These are phyloP conservation scores for Hirundo rustica DNA, from an alignment of 2,797 vertebrate species.

Conservation along the genomic window DNA sequence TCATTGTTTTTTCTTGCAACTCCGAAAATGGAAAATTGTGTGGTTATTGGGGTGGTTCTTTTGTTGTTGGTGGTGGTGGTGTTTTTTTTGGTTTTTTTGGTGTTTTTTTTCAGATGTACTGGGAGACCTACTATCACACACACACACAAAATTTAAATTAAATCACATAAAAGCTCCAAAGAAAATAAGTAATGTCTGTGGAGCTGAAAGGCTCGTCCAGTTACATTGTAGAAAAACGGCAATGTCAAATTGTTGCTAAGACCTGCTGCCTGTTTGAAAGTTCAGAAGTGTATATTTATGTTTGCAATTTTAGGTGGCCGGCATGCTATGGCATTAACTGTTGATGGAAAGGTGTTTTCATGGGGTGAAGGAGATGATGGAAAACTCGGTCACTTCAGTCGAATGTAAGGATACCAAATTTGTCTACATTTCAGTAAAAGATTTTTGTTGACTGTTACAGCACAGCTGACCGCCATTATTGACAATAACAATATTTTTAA, in stretches of 20 bases:
- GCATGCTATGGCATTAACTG: constrained; percentile 95
- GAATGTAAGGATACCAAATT: constrained; percentile 83
- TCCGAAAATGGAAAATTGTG: not conserved
- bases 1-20: not conserved
- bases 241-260: not conserved
- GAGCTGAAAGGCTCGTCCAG: rapidly evolving
- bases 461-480: not conserved
- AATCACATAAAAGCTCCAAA: not conserved
- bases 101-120: not conserved
- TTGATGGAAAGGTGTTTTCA: constrained; percentile 97
- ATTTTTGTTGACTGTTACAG: not conserved
- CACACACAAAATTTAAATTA: not conserved
- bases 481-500: not conserved
- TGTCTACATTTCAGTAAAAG: not conserved
- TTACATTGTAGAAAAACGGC: not conserved
- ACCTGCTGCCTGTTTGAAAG: not conserved
- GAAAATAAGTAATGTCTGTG: not conserved
- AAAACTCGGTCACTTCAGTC: constrained; percentile 97
- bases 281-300: not conserved
- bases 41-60: not conserved
- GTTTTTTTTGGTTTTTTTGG: not conserved
- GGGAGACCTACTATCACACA: not conserved
- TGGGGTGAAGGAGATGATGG: constrained; percentile 99
- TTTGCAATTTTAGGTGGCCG: constrained; percentile 83
- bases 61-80: too few species aligned